Evolutionary conservation across 2,888 invertebrate genomes (phyloP).

Genomic region (Coenonympha arcania): DNA sequence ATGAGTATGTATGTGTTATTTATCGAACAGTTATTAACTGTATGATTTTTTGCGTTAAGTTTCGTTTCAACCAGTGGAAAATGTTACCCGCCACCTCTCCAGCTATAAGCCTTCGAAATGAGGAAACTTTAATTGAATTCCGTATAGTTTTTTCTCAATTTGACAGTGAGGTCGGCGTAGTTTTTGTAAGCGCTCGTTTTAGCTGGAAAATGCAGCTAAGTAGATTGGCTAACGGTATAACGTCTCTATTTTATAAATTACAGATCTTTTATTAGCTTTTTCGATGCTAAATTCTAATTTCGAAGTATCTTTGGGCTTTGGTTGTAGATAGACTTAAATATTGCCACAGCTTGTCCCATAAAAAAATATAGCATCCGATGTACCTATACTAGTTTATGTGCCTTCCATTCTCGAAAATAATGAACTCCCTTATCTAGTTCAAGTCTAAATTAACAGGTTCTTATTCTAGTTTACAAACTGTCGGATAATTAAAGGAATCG

Average conservation of each 20-base stretch:
- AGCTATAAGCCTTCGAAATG: conserved; percentile 49
- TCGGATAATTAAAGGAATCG: too few relatives aligned
- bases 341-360: too few relatives aligned
- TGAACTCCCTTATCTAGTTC: too few relatives aligned
- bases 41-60: too few relatives aligned
- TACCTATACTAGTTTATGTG: too few relatives aligned
- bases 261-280: conserved; percentile 16
- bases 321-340: not conserved
- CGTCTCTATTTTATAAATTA: conserved; percentile 23
- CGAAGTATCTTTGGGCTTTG: not conserved
- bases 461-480: too few relatives aligned
- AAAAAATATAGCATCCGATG: too few relatives aligned
- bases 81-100: conserved; percentile 33
- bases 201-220: conserved; percentile 28
- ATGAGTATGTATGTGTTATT: too few relatives aligned
- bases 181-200: conserved; percentile 30
- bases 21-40: too few relatives aligned
- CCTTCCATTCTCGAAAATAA: too few relatives aligned
- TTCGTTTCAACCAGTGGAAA: conserved; percentile 29
- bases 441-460: too few relatives aligned
- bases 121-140: conserved; percentile 66
- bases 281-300: conserved; percentile 20
- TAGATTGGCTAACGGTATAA: conserved; percentile 31
- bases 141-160: conserved; percentile 45
- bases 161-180: conserved; percentile 36